Conservation (phyloP, 2,113 vertebrate species). For the Mesocricetus auratus region DNA sequence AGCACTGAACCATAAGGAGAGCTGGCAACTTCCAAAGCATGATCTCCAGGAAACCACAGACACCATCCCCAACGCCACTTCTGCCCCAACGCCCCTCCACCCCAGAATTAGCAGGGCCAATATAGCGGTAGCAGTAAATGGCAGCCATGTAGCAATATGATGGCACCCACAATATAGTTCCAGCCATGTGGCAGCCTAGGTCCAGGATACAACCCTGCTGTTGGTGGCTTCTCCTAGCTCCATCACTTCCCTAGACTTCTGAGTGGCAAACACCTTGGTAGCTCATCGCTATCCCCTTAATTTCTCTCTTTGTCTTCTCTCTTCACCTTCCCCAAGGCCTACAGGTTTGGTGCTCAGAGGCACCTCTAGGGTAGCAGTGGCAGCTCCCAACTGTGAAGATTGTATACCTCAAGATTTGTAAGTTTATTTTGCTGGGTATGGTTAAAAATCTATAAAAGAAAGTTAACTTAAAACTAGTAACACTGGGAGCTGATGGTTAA, state of each 20-base stretch:
- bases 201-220: neutral
- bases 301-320: neutral
- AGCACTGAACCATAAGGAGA: neutral
- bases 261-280: neutral
- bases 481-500: neutral
- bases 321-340: neutral
- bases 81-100: neutral
- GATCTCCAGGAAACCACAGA: neutral
- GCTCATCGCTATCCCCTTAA: neutral
- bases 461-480: neutral
- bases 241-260: neutral
- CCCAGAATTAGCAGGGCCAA: neutral
- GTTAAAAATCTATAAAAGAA: neutral
- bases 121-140: neutral
- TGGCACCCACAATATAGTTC: neutral
- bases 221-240: neutral
- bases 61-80: neutral
- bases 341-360: neutral
- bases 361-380: neutral
- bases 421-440: no score
- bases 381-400: neutral
- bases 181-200: neutral
- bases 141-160: neutral
- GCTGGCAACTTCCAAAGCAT: neutral
- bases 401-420: no score